phyloP scores from a whole-genome alignment of 2,797 vertebrate species.

The Artibeus lituratus region DNA sequence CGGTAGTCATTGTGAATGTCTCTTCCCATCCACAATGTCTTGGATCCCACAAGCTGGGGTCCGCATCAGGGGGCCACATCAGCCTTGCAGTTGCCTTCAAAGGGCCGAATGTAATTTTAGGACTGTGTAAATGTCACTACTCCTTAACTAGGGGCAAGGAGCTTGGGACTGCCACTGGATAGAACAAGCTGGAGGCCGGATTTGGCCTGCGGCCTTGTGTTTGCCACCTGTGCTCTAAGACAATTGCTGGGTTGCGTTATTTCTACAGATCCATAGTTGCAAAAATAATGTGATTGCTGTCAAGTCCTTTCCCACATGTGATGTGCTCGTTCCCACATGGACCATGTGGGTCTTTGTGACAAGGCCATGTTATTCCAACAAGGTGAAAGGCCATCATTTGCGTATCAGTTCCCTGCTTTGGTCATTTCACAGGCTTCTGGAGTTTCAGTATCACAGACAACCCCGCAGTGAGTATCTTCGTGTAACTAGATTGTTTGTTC shows the following conservation, averaged over 20 bases:
- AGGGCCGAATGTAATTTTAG: too few relatives aligned
- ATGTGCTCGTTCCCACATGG: not conserved
- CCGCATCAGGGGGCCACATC: too few relatives aligned
- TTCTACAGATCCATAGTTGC: not conserved
- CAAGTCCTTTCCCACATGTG: not conserved
- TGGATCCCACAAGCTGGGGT: too few relatives aligned
- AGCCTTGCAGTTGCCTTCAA: too few relatives aligned
- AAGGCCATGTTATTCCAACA: not conserved
- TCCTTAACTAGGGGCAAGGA: too few relatives aligned
- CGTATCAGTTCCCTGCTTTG: not conserved
- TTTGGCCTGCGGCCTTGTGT: too few relatives aligned
- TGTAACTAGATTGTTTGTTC: slow-evolving; percentile 18
- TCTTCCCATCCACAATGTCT: too few relatives aligned
- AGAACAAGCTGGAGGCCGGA: too few relatives aligned
- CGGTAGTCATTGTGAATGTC: too few relatives aligned
- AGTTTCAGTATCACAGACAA: not conserved
- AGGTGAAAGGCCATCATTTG: not conserved
- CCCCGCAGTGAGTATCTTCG: not conserved
- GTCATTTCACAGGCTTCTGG: slow-evolving; percentile 18
- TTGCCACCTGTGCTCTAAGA: not conserved
- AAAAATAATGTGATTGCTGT: not conserved
- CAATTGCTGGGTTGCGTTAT: not conserved
- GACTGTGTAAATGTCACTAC: too few relatives aligned
- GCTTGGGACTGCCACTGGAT: too few relatives aligned
- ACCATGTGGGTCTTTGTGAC: not conserved